A percentile compares a stretch with the other conserved stretches of the same genome.
These are phyloP conservation scores for Chironomus tentans DNA, from an alignment of 2,888 invertebrate genomes.

Conservation along the genomic window DNA sequence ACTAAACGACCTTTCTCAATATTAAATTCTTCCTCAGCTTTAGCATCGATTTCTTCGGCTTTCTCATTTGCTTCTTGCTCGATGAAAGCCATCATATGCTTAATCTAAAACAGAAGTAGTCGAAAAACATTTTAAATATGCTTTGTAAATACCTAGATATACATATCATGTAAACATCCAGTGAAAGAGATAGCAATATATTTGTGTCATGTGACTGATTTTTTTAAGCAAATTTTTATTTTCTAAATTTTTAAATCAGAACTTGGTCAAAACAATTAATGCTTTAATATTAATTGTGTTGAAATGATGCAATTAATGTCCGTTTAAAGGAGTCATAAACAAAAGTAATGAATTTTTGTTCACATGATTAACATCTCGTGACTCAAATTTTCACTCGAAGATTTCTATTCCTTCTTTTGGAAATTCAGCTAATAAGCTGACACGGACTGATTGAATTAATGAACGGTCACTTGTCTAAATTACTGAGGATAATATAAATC, in stretches of 20 bases:
- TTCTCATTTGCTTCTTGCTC: constrained; percentile 99
- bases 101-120: constrained; percentile 60
- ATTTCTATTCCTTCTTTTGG: background rate
- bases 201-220: constrained; percentile 17
- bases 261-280: background rate
- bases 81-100: constrained; percentile 99
- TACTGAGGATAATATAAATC: too few species aligned
- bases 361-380: constrained; percentile 1
- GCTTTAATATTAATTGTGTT: too few species aligned
- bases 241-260: background rate
- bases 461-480: too few species aligned
- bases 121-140: constrained; percentile 11
- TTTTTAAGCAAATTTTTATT: background rate
- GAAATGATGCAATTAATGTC: too few species aligned
- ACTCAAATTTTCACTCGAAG: background rate
- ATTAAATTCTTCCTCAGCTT: constrained; percentile 99
- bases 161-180: background rate
- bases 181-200: background rate
- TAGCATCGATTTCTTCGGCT: constrained; percentile 99
- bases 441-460: background rate
- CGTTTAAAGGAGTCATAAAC: background rate
- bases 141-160: background rate
- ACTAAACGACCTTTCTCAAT: constrained; percentile 98
- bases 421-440: background rate
- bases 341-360: background rate